phyloP scores from a whole-genome alignment of 2,888 invertebrate species.

The Agrochola circellaris region DNA sequence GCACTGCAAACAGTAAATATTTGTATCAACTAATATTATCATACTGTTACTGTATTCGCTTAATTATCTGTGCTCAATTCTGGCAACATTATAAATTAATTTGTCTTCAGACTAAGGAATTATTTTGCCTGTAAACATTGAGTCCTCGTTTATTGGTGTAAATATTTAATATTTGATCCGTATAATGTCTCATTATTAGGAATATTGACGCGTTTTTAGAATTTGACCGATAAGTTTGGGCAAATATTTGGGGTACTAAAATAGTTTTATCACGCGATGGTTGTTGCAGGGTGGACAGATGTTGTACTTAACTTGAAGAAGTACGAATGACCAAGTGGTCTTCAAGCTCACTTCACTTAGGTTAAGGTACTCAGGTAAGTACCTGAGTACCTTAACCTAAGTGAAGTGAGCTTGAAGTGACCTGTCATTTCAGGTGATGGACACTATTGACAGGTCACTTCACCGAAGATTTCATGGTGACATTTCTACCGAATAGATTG shows the following conservation, averaged over 20 bases:
- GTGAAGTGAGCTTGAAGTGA: too few species aligned
- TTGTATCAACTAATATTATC: conserved; percentile 69
- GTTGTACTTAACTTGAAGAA: not conserved
- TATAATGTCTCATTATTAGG: conserved; percentile 66
- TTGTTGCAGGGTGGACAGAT: not conserved
- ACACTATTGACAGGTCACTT: too few species aligned
- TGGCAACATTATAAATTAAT: conserved; percentile 84
- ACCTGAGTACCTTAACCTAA: not conserved
- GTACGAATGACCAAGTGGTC: not conserved
- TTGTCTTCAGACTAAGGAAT: conserved; percentile 84
- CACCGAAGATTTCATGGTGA: too few species aligned
- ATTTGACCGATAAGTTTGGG: conserved; percentile 46
- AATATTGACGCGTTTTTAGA: conserved; percentile 42
- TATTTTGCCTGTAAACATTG: conserved; percentile 84
- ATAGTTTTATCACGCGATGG: not conserved
- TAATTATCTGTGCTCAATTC: conserved; percentile 80
- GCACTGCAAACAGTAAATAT: conserved; percentile 67
- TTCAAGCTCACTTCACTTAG: too few species aligned
- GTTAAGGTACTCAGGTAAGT: too few species aligned
- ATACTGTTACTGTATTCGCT: conserved; percentile 74
- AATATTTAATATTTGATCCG: conserved; percentile 85
- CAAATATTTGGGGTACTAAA: conserved; percentile 33
- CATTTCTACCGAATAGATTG: too few species aligned
- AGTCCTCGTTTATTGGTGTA: conserved; percentile 80
- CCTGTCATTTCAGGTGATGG: too few species aligned